Conservation (phyloP, 2,113 vertebrate species). For the Fukomys damarensis region DNA sequence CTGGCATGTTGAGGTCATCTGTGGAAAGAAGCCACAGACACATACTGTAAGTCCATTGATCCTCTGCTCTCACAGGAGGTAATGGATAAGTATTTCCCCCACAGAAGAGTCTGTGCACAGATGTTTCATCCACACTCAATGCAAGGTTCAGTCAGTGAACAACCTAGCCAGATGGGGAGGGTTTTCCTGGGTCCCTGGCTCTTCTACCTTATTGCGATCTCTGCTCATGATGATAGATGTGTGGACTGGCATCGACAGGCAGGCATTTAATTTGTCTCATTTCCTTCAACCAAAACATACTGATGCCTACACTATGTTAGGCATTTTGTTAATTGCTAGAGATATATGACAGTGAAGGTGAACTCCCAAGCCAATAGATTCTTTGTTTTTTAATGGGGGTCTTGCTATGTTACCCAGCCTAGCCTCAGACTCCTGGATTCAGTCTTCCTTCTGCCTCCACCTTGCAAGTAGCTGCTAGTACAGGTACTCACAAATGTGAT, state of each 20-base stretch:
- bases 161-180: not conserved
- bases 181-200: conserved; percentile 39
- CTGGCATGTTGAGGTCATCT: conserved; percentile 98
- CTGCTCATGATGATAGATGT: not conserved
- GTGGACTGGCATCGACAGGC: not conserved
- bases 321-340: conserved; percentile 19
- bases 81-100: not conserved
- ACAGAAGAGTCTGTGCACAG: not conserved
- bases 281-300: not conserved
- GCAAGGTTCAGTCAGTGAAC: not conserved
- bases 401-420: not conserved
- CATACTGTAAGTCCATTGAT: not conserved
- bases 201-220: not conserved
- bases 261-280: not conserved
- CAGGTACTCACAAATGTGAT: not conserved
- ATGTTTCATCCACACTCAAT: not conserved
- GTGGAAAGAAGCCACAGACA: conserved; percentile 12
- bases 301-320: not conserved
- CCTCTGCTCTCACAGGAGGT: not conserved
- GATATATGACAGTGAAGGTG: not conserved
- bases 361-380: not conserved
- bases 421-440: not conserved
- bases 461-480: not conserved
- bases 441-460: not conserved
- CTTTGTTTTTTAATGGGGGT: not conserved